Percentiles rank a stretch among this genome's conserved stretches.
Conservation (phyloP, 2,113 vertebrate genomes). For the Aramus guarauna region DNA sequence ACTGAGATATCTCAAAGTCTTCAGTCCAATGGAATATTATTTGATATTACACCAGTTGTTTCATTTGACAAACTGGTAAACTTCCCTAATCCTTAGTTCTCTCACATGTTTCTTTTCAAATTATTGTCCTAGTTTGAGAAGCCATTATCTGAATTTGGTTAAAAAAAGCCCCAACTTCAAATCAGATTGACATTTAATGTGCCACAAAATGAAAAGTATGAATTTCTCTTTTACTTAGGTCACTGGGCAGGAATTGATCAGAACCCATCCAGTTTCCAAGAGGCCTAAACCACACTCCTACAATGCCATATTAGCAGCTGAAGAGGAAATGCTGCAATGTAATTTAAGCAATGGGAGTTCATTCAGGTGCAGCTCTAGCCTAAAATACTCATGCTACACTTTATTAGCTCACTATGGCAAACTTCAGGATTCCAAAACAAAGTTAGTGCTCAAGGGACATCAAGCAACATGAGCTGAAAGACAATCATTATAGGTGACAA, state of each 20-base stretch:
- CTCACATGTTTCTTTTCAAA: background rate
- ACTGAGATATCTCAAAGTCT: background rate
- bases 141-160: background rate
- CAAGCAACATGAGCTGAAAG: background rate
- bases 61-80: background rate
- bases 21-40: background rate
- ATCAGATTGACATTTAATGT: background rate
- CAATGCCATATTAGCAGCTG: background rate
- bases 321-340: background rate
- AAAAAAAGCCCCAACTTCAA: background rate
- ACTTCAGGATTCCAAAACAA: background rate
- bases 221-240: background rate
- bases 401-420: background rate
- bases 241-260: constrained; percentile 1
- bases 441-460: background rate
- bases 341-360: background rate
- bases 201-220: background rate
- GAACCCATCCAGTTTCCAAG: background rate
- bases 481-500: background rate
- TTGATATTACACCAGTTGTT: background rate
- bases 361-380: background rate
- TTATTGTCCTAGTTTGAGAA: background rate
- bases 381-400: background rate
- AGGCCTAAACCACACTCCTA: background rate
- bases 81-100: background rate